These are phyloP conservation scores for Agelas oroides DNA, from an alignment of 37 sponge, comb jelly and placozoan species.

Conservation along the genomic window DNA sequence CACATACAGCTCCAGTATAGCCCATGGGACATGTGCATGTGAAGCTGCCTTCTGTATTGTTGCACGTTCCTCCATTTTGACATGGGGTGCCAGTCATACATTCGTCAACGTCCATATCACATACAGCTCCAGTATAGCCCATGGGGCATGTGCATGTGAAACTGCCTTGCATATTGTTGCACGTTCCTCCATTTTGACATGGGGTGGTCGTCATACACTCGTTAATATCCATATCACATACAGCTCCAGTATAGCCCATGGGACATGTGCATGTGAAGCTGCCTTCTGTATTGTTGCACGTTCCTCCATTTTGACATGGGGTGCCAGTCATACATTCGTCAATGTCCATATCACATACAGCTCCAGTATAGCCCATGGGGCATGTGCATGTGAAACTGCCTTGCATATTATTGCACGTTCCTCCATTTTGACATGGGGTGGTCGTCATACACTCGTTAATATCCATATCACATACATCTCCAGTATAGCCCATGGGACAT, in stretches of 20 bases:
- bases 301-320: conserved; percentile 45
- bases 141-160: conserved; percentile 57
- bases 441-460: conserved; percentile 55
- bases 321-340: conserved; percentile 17
- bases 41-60: conserved; percentile 24
- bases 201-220: conserved; percentile 31
- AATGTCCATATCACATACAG: conserved; percentile 20
- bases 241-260: conserved; percentile 36
- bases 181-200: conserved; percentile 45
- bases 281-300: conserved; percentile 29
- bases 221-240: conserved; percentile 57
- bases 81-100: conserved; percentile 43
- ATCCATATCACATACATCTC: conserved; percentile 35
- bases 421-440: conserved; percentile 45
- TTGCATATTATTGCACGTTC: conserved; percentile 32
- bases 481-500: conserved; percentile 64
- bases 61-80: conserved; percentile 69
- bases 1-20: conserved; percentile 57
- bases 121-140: conserved; percentile 54
- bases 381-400: conserved; percentile 56
- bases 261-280: conserved; percentile 36
- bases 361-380: conserved; percentile 41
- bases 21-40: conserved; percentile 59
- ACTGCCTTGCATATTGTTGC: conserved; percentile 21
- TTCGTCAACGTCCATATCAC: conserved; percentile 59